These are phyloP conservation scores for Myodes glareolus DNA, from an alignment of 2,113 vertebrate genomes.

Conservation along the genomic window DNA sequence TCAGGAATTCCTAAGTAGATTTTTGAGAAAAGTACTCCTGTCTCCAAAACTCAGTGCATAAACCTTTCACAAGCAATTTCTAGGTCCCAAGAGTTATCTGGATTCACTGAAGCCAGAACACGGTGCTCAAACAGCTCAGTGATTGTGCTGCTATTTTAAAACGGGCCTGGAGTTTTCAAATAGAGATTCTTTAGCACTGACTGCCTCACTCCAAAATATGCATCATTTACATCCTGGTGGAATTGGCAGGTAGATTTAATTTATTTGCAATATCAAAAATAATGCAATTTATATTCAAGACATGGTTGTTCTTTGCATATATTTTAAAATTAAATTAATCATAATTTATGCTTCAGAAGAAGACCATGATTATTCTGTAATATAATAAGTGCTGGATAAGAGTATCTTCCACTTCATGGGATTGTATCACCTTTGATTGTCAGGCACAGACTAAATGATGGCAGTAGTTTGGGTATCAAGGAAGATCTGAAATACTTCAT, in stretches of 20 bases:
- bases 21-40: neutral
- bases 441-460: neutral
- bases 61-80: neutral
- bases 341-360: neutral
- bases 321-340: conserved; percentile 14
- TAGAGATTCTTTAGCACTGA: neutral
- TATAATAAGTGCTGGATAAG: neutral
- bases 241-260: neutral
- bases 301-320: neutral
- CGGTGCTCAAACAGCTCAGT: neutral
- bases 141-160: neutral
- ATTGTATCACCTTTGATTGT: neutral
- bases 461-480: neutral
- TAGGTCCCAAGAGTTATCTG: neutral
- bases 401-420: no score
- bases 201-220: neutral
- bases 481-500: neutral
- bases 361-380: neutral
- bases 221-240: rapidly evolving
- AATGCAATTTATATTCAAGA: neutral
- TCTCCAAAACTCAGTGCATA: neutral
- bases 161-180: neutral
- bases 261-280: neutral
- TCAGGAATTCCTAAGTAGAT: neutral
- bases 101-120: neutral